Conservation (phyloP, 2,113 vertebrate species). For the Gasterosteus aculeatus region DNA sequence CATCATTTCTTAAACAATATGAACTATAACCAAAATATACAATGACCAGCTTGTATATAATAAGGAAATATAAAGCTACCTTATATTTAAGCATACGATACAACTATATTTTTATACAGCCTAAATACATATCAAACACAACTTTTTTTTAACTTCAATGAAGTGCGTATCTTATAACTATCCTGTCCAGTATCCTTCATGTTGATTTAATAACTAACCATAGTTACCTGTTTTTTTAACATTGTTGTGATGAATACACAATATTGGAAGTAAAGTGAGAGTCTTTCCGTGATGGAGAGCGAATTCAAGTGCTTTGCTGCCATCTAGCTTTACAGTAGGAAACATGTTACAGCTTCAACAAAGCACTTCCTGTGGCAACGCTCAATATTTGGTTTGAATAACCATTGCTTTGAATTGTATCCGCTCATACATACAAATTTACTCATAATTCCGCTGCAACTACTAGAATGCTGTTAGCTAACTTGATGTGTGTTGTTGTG, state of each 20-base stretch:
- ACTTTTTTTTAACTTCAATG: constrained; percentile 50
- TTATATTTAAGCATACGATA: constrained; percentile 43
- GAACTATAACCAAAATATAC: constrained; percentile 14
- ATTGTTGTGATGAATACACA: not conserved
- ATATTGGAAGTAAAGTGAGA: constrained; percentile 1
- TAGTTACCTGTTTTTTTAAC: constrained; percentile 7
- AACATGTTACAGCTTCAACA: constrained; percentile 5
- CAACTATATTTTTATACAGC: constrained; percentile 57
- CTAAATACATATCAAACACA: constrained; percentile 32
- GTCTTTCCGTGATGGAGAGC: constrained; percentile 7
- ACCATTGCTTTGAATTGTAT: constrained; percentile 5
- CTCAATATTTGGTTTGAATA: not conserved
- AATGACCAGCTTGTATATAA: constrained; percentile 45
- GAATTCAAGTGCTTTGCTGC: constrained; percentile 59
- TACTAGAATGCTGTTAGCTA: constrained; percentile 26
- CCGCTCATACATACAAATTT: constrained; percentile 18
- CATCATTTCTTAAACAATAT: constrained; percentile 15
- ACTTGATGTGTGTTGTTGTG: constrained; percentile 18
- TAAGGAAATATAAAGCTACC: constrained; percentile 36
- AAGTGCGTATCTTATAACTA: constrained; percentile 40
- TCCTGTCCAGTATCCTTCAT: constrained; percentile 16
- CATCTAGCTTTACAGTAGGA: constrained; percentile 60
- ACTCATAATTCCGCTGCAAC: constrained; percentile 23
- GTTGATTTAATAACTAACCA: constrained; percentile 7
- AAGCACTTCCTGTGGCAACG: not conserved